phyloP scores from a whole-genome alignment of 2,888 invertebrate genomes.

The Acanthosoma haemorrhoidale region DNA sequence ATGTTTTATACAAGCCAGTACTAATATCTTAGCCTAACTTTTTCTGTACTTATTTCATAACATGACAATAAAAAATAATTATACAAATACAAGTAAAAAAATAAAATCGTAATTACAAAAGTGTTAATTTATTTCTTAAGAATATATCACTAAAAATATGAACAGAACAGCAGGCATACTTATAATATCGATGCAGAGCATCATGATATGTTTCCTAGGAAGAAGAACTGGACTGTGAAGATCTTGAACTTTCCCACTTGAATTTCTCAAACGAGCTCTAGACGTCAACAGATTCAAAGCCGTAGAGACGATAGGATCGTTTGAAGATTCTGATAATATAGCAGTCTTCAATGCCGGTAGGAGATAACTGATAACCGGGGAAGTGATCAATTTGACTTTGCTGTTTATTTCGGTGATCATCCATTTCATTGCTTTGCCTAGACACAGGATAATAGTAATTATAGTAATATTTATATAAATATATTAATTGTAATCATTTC shows the following conservation, averaged over 20 bases:
- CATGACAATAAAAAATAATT: background rate
- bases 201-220: slow-evolving; percentile 76
- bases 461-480: background rate
- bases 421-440: slow-evolving; percentile 38
- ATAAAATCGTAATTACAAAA: background rate
- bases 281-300: slow-evolving; percentile 62
- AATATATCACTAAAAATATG: background rate
- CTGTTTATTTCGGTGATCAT: slow-evolving; percentile 37
- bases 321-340: slow-evolving; percentile 47
- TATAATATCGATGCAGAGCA: slow-evolving; percentile 70
- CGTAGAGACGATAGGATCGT: slow-evolving; percentile 55
- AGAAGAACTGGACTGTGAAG: slow-evolving; percentile 68
- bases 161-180: slow-evolving; percentile 49
- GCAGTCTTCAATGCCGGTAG: slow-evolving; percentile 71
- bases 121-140: background rate
- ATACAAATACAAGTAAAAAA: background rate
- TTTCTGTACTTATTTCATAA: background rate
- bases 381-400: slow-evolving; percentile 51
- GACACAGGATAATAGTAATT: slow-evolving; percentile 3
- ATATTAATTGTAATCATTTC: too few relatives aligned
- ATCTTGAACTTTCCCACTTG: slow-evolving; percentile 48
- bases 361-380: slow-evolving; percentile 74
- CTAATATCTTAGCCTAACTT: too few relatives aligned
- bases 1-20: too few relatives aligned
- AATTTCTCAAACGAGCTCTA: slow-evolving; percentile 62